Conservation (phyloP, 2,797 vertebrate species). For the Gila robusta region DNA sequence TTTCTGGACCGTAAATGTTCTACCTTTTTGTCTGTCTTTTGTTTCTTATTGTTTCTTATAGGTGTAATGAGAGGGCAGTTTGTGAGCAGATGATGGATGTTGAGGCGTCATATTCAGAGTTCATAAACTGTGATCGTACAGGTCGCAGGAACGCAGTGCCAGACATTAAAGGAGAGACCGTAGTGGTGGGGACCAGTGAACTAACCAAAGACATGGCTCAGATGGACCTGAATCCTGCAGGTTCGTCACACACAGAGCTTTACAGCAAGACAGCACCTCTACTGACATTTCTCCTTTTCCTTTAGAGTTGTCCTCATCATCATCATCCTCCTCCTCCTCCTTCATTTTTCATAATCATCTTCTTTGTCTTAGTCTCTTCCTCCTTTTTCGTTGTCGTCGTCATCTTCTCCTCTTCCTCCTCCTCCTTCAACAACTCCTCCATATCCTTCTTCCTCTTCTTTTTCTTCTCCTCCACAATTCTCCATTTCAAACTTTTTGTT, state of each 20-base stretch:
- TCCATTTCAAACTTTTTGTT: background rate
- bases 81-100: constrained; percentile 94
- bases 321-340: too few species aligned
- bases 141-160: constrained; percentile 96
- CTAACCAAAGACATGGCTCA: constrained; percentile 87
- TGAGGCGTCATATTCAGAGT: constrained; percentile 94
- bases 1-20: background rate
- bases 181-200: constrained; percentile 82
- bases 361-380: background rate
- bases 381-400: background rate
- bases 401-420: background rate
- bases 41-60: constrained; percentile 20
- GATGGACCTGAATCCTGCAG: constrained; percentile 82
- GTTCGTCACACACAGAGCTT: constrained; percentile 62
- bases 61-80: constrained; percentile 82
- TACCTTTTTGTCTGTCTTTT: constrained; percentile 13
- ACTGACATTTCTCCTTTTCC: background rate
- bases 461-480: background rate
- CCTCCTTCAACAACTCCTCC: background rate
- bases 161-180: constrained; percentile 86
- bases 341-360: background rate
- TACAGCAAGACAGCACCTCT: background rate
- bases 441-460: too few species aligned
- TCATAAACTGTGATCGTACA: constrained; percentile 93
- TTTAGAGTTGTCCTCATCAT: too few species aligned